Evolutionary conservation across 1,140 invertebrate species (phyloP).

Genomic region (Drosophila hydei): DNA sequence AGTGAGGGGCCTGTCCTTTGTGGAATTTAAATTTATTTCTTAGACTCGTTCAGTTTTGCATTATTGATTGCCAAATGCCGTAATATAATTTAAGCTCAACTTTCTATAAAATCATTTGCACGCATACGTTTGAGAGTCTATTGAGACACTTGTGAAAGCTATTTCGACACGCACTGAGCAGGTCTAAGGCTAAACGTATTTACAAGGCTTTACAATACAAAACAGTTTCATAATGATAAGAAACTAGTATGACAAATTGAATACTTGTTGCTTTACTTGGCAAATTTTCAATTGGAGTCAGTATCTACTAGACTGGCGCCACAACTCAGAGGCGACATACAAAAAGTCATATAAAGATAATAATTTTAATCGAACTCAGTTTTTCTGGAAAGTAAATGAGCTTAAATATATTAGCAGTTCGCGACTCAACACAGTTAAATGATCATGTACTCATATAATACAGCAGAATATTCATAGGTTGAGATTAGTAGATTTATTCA

Average conservation of each 20-base stretch:
- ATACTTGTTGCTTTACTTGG: conserved; percentile 7
- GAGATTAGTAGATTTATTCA: no score
- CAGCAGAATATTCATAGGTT: no score
- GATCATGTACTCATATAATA: no score
- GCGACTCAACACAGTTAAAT: no score
- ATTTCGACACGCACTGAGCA: no score
- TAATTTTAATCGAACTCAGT: conserved; percentile 6
- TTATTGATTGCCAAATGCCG: conserved; percentile 12
- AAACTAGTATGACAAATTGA: not conserved
- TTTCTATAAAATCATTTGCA: no score
- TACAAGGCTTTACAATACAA: no score
- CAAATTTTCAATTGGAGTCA: not conserved
- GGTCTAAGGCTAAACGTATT: no score
- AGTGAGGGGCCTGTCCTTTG: conserved; percentile 17
- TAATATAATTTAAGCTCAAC: not conserved
- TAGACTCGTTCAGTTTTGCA: conserved; percentile 14
- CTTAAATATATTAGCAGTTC: not conserved
- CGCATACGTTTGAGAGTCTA: no score
- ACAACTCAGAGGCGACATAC: conserved; percentile 12
- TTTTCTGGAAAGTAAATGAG: not conserved
- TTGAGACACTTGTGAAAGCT: not conserved
- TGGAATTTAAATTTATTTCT: conserved; percentile 55
- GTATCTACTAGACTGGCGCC: conserved; percentile 12
- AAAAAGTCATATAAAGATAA: conserved; percentile 17
- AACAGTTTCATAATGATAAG: not conserved